These are phyloP conservation scores for Andrena bicolor DNA, from an alignment of 2,888 invertebrate genomes.

Conservation along the genomic window DNA sequence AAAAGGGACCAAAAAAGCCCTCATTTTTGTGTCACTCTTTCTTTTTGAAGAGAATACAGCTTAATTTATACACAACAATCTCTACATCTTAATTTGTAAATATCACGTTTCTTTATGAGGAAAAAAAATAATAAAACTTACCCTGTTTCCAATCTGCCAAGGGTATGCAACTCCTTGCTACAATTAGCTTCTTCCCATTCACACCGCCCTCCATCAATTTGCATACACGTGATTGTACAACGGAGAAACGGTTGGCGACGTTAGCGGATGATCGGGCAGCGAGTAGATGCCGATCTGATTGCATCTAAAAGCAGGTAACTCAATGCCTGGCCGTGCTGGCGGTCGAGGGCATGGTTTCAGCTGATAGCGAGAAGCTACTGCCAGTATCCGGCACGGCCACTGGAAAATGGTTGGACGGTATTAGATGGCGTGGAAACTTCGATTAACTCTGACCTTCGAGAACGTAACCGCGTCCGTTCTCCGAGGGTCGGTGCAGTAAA, in stretches of 20 bases:
- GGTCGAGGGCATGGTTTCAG: constrained; percentile 29
- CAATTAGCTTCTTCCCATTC: not conserved
- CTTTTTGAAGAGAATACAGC: too few relatives aligned
- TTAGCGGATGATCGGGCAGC: constrained; percentile 27
- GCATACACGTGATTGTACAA: not conserved
- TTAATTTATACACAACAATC: too few relatives aligned
- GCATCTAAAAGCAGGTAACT: constrained; percentile 54
- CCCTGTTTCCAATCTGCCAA: too few relatives aligned
- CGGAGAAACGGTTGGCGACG: not conserved
- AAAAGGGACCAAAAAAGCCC: too few relatives aligned
- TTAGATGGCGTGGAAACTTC: constrained; percentile 65
- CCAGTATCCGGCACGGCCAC: constrained; percentile 47
- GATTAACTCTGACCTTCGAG: constrained; percentile 68
- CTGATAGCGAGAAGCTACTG: constrained; percentile 54
- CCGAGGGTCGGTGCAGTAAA: constrained; percentile 46
- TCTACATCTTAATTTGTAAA: too few relatives aligned
- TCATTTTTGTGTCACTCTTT: too few relatives aligned
- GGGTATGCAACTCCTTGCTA: too few relatives aligned
- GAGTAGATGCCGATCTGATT: constrained; percentile 42
- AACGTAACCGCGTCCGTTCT: constrained; percentile 27
- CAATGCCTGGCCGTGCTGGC: constrained; percentile 33
- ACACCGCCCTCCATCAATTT: not conserved
- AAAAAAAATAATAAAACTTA: too few relatives aligned
- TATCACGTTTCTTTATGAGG: too few relatives aligned
- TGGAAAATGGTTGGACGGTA: constrained; percentile 58